Percentiles rank a stretch among this genome's conserved stretches.
Conservation (phyloP, 1,140 invertebrate species). For the Rhyzopertha dominica region DNA sequence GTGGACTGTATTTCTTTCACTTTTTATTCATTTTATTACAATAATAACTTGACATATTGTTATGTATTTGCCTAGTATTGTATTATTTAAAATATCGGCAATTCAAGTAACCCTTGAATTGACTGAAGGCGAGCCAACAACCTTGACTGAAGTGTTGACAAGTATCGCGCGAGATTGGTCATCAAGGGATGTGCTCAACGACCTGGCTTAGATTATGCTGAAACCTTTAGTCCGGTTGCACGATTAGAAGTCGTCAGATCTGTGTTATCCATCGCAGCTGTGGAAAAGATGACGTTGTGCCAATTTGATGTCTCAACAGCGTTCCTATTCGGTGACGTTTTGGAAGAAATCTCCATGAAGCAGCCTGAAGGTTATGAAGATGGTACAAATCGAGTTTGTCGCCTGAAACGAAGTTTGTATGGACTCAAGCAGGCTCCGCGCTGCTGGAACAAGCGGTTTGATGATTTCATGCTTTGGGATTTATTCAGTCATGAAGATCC, state of each 20-base stretch:
- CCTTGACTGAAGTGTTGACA: too few species aligned
- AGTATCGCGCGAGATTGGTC: too few species aligned
- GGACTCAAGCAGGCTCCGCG: slow-evolving; percentile 44
- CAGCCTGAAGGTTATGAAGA: slow-evolving; percentile 35
- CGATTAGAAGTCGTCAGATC: slow-evolving; percentile 40
- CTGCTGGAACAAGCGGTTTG: slow-evolving; percentile 39
- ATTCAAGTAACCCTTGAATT: too few species aligned
- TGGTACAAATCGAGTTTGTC: slow-evolving; percentile 8
- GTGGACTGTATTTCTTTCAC: too few species aligned
- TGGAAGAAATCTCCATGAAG: slow-evolving; percentile 42
- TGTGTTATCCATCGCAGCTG: slow-evolving; percentile 40
- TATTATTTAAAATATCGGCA: too few species aligned
- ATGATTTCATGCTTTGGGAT: slow-evolving; percentile 35
- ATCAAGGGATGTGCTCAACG: slow-evolving; percentile 32
- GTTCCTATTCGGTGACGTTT: slow-evolving; percentile 38
- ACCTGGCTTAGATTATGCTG: slow-evolving; percentile 42
- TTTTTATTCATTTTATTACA: too few species aligned
- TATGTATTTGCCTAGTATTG: too few species aligned
- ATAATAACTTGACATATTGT: too few species aligned
- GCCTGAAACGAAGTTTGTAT: slow-evolving; percentile 38
- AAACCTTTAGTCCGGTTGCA: slow-evolving; percentile 46
- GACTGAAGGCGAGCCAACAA: too few species aligned
- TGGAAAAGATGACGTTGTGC: slow-evolving; percentile 32
- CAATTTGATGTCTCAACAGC: slow-evolving; percentile 47
- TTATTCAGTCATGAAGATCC: slow-evolving; percentile 39